Evolutionary conservation across 2,888 invertebrate genomes (phyloP).

Genomic region (Hypselothyrea guttata): DNA sequence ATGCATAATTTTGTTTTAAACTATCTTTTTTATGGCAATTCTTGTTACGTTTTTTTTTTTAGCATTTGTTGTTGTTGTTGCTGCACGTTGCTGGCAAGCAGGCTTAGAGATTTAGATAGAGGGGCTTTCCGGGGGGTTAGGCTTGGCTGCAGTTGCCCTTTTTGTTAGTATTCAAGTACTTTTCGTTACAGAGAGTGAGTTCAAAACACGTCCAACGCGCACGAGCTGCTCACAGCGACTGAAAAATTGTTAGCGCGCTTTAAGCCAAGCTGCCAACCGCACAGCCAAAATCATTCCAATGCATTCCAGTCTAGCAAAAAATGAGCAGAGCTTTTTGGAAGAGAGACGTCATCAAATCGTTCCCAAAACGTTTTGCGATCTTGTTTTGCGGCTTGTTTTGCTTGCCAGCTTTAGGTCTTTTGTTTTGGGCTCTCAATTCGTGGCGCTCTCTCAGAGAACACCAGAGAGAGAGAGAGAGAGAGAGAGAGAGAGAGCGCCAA

Average conservation of each 20-base stretch:
- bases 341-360: conserved; percentile 59
- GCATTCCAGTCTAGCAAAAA: conserved; percentile 12
- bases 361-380: conserved; percentile 52
- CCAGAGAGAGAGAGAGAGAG: no score
- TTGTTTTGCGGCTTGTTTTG: conserved; percentile 54
- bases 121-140: conserved; percentile 24
- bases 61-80: conserved; percentile 43
- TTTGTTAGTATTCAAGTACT: conserved; percentile 20
- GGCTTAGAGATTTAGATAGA: conserved; percentile 13
- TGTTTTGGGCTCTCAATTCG: conserved; percentile 64
- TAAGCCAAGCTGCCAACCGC: conserved; percentile 44
- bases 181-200: not conserved
- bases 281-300: conserved; percentile 7
- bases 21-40: conserved; percentile 38
- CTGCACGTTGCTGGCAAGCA: conserved; percentile 42
- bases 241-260: conserved; percentile 35
- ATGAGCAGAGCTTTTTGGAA: conserved; percentile 57
- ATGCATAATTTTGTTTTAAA: not conserved
- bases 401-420: conserved; percentile 54
- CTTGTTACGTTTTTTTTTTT: conserved; percentile 32
- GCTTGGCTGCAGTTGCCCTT: conserved; percentile 44
- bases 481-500: no score
- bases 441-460: conserved; percentile 4
- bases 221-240: conserved; percentile 73
- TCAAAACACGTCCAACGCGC: conserved; percentile 66